A percentile compares a stretch with the other conserved stretches of the same genome.
These are phyloP conservation scores for Sebastes elongatus DNA, from an alignment of 2,797 vertebrate species.

Conservation along the genomic window DNA sequence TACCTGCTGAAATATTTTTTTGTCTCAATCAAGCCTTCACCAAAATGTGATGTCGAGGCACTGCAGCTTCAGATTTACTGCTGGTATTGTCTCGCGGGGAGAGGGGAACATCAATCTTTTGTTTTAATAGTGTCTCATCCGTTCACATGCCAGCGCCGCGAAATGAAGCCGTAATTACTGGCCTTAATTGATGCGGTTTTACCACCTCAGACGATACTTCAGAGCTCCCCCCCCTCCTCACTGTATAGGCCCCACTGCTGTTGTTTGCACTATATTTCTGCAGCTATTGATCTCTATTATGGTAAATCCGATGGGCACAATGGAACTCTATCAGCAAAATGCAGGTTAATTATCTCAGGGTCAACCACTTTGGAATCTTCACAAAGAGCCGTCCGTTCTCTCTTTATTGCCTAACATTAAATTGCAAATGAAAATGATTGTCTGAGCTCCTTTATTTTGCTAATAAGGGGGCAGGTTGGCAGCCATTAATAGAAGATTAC, in stretches of 20 bases:
- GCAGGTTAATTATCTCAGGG: slow-evolving; percentile 86
- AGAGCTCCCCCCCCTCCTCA: slow-evolving; percentile 54
- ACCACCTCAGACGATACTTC: slow-evolving; percentile 77
- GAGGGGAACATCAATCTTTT: slow-evolving; percentile 71
- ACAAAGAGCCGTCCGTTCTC: slow-evolving; percentile 69
- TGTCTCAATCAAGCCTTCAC: slow-evolving; percentile 2
- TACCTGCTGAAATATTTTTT: not conserved
- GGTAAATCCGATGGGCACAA: slow-evolving; percentile 85
- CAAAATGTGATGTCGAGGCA: not conserved
- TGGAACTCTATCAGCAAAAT: slow-evolving; percentile 86
- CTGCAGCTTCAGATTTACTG: slow-evolving; percentile 56
- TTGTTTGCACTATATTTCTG: slow-evolving; percentile 85
- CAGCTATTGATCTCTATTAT: slow-evolving; percentile 83
- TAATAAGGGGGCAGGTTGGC: slow-evolving; percentile 57
- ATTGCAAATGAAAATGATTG: slow-evolving; percentile 77
- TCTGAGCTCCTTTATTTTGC: slow-evolving; percentile 59
- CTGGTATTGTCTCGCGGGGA: slow-evolving; percentile 61
- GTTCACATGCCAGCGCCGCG: slow-evolving; percentile 71
- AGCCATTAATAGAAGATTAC: slow-evolving; percentile 30
- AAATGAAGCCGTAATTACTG: slow-evolving; percentile 83
- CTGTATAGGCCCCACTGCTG: slow-evolving; percentile 69
- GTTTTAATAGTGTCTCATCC: slow-evolving; percentile 82
- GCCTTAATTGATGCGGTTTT: slow-evolving; percentile 84
- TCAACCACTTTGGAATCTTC: slow-evolving; percentile 74
- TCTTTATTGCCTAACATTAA: slow-evolving; percentile 78